These are phyloP conservation scores for Cariama cristata DNA, from an alignment of 2,113 vertebrate genomes.

Conservation along the genomic window DNA sequence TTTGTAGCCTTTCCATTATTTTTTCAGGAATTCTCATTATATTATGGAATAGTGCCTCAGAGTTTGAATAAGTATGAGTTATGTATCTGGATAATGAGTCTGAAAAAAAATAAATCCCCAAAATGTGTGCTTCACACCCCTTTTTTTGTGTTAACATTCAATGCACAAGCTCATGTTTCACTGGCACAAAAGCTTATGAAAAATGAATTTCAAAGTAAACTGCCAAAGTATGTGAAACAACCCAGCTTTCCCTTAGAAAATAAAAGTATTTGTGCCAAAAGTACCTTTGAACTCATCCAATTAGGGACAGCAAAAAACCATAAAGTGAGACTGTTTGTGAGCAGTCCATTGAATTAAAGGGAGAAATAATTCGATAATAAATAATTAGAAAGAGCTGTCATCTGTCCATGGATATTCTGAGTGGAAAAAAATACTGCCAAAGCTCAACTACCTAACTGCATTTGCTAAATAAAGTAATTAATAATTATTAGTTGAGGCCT, in stretches of 20 bases:
- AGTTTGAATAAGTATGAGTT: background rate
- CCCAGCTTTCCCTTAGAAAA: background rate
- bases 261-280: background rate
- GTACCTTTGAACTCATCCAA: background rate
- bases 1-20: background rate
- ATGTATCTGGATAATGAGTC: background rate
- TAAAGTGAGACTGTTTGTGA: background rate
- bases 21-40: background rate
- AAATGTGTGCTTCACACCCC: background rate
- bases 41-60: background rate
- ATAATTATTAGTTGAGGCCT: slow-evolving; percentile 38
- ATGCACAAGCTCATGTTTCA: background rate
- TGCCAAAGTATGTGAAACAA: background rate
- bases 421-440: slow-evolving; percentile 27
- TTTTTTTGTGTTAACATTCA: background rate
- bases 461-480: slow-evolving; percentile 53
- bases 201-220: slow-evolving; percentile 45
- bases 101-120: background rate
- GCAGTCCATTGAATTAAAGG: background rate
- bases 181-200: slow-evolving; percentile 15
- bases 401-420: background rate
- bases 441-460: background rate
- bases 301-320: background rate
- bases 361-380: slow-evolving; percentile 28
- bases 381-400: slow-evolving; percentile 3